phyloP scores from a whole-genome alignment of 2,797 vertebrate species.

The Carcharodon carcharias region DNA sequence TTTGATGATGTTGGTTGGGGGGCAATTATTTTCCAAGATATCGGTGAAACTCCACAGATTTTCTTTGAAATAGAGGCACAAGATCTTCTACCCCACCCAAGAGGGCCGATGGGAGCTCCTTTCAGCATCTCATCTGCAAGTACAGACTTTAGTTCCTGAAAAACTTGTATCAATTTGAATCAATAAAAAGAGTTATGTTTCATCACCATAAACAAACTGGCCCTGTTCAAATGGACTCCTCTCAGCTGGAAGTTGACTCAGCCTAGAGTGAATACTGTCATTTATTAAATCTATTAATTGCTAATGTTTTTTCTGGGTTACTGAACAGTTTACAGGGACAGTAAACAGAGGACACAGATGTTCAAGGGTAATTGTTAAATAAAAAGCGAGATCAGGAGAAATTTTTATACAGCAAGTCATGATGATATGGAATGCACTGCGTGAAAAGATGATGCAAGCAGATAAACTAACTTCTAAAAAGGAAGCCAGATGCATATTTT shows the following conservation, averaged over 20 bases:
- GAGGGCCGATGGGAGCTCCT: not conserved
- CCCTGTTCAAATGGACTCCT: not conserved
- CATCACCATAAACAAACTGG: not conserved
- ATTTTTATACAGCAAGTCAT: not conserved
- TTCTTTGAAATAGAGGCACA: not conserved
- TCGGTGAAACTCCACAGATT: not conserved
- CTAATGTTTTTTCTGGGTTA: not conserved
- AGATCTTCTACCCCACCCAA: not conserved
- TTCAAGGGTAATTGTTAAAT: not conserved
- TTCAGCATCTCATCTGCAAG: not conserved
- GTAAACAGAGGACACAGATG: not conserved
- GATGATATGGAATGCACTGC: not conserved
- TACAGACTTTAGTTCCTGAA: not conserved
- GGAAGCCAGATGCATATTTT: not conserved
- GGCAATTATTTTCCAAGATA: not conserved
- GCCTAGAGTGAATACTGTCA: not conserved
- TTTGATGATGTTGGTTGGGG: not conserved
- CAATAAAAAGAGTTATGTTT: not conserved
- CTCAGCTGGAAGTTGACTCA: not conserved
- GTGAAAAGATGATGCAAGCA: not conserved
- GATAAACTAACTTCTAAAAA: not conserved
- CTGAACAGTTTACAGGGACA: not conserved
- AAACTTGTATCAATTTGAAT: not conserved
- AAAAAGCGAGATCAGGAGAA: not conserved
- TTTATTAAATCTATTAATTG: not conserved